phyloP scores from a whole-genome alignment of 2,797 vertebrate genomes.

The Enteromius viviparus region DNA sequence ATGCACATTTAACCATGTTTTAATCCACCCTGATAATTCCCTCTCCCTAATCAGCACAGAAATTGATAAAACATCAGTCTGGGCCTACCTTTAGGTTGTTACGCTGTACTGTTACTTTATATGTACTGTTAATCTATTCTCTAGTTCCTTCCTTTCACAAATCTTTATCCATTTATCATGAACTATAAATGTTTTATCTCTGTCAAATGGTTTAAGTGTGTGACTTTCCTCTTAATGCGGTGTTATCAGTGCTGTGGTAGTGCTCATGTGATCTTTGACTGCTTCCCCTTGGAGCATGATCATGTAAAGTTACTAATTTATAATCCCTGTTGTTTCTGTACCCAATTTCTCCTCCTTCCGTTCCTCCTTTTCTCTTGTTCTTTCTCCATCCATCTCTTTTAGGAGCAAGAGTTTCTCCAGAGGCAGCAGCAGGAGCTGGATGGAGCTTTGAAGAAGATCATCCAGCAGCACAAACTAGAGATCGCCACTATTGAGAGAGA shows the following conservation, averaged over 20 bases:
- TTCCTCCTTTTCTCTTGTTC: slow-evolving; percentile 19
- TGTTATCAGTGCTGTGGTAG: slow-evolving; percentile 47
- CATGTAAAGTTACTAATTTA: slow-evolving; percentile 17
- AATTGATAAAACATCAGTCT: not conserved
- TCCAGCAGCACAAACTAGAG: slow-evolving; percentile 96
- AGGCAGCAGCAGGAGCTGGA: slow-evolving; percentile 98
- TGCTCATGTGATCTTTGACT: slow-evolving; percentile 55
- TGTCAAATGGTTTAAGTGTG: slow-evolving; percentile 38
- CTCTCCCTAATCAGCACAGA: not conserved
- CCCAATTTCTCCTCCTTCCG: not conserved
- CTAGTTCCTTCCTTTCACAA: slow-evolving; percentile 33
- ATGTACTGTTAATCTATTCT: slow-evolving; percentile 33
- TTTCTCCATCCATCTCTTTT: not conserved
- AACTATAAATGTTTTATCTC: slow-evolving; percentile 53
- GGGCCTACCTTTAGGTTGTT: slow-evolving; percentile 15
- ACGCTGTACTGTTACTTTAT: slow-evolving; percentile 22
- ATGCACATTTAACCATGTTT: not conserved
- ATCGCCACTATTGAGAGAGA: slow-evolving; percentile 95
- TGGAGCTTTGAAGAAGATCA: slow-evolving; percentile 94
- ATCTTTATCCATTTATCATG: slow-evolving; percentile 48
- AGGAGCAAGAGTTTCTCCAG: slow-evolving; percentile 99
- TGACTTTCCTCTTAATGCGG: slow-evolving; percentile 43
- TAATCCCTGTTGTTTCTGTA: slow-evolving; percentile 8
- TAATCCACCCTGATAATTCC: not conserved
- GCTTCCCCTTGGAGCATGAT: slow-evolving; percentile 42